Evolutionary conservation across 2,113 vertebrate species (phyloP).

Genomic region (Callipepla californica): DNA sequence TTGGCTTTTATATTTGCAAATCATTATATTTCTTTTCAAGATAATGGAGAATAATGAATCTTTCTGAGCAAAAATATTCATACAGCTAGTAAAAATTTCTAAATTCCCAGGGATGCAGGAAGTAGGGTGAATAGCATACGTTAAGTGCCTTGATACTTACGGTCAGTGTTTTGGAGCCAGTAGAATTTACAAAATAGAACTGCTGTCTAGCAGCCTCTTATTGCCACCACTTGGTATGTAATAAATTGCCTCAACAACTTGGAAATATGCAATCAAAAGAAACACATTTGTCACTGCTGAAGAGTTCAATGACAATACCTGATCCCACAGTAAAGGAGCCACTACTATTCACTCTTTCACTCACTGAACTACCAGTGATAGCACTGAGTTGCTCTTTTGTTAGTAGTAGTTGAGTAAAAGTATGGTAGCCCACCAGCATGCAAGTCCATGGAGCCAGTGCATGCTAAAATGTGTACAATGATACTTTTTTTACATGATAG

Average conservation of each 20-base stretch:
- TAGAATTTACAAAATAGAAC: background rate
- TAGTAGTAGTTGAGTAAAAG: background rate
- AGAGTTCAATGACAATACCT: background rate
- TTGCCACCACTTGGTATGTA: background rate
- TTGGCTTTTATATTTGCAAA: background rate
- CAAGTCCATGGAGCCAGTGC: background rate
- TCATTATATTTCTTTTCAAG: background rate
- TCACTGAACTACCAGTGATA: background rate
- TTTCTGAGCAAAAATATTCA: background rate
- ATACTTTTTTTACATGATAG: background rate
- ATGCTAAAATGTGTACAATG: background rate
- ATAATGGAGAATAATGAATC: background rate
- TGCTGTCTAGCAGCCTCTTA: background rate
- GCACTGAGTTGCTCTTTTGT: background rate
- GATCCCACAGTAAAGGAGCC: background rate
- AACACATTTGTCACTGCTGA: background rate
- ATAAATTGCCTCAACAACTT: background rate
- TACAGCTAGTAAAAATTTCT: background rate
- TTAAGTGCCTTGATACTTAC: background rate
- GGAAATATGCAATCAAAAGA: background rate
- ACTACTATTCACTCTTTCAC: background rate
- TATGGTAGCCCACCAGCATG: background rate
- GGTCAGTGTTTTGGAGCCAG: background rate
- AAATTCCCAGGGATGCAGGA: background rate
- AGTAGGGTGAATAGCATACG: background rate